Conservation (phyloP, 2,888 invertebrate genomes). For the Agrotis exclamationis region DNA sequence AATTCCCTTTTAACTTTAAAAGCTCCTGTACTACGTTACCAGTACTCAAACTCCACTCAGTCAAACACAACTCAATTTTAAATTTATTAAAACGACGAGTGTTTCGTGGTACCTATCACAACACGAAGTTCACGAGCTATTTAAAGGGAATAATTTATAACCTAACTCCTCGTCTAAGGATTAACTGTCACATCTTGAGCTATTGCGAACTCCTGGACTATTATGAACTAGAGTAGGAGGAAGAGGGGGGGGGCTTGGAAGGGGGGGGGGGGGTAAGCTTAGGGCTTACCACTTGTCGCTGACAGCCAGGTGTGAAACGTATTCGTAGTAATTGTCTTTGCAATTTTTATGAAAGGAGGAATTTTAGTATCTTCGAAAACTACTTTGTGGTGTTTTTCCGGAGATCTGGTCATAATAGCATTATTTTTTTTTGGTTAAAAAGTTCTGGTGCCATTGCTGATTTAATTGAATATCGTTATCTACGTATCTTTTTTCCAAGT, state of each 20-base stretch:
- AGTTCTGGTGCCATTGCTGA: too few species aligned
- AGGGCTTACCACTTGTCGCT: conserved; percentile 18
- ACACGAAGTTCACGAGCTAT: conserved; percentile 17
- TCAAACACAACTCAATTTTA: conserved; percentile 15
- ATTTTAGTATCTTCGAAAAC: neutral
- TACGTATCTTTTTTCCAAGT: too few species aligned
- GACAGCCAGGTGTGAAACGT: neutral
- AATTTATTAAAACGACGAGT: conserved; percentile 20
- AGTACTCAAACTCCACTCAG: neutral
- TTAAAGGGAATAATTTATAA: conserved; percentile 57
- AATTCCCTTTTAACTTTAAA: conserved; percentile 10
- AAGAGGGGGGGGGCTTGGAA: too few species aligned
- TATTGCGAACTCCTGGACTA: conserved; percentile 39
- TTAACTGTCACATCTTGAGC: conserved; percentile 51
- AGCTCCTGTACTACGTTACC: neutral
- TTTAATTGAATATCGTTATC: too few species aligned
- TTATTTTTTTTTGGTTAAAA: too few species aligned
- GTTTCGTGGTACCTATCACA: neutral
- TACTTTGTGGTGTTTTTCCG: neutral
- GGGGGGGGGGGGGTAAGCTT: conserved; percentile 19
- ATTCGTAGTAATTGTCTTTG: conserved; percentile 16
- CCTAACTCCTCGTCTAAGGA: conserved; percentile 38
- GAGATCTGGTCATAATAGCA: too few species aligned
- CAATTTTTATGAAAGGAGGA: conserved; percentile 1
- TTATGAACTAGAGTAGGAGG: conserved; percentile 15